Base-by-base conservation (phyloP, 2,797 vertebrate species). In the Propithecus deckenii region DNA sequence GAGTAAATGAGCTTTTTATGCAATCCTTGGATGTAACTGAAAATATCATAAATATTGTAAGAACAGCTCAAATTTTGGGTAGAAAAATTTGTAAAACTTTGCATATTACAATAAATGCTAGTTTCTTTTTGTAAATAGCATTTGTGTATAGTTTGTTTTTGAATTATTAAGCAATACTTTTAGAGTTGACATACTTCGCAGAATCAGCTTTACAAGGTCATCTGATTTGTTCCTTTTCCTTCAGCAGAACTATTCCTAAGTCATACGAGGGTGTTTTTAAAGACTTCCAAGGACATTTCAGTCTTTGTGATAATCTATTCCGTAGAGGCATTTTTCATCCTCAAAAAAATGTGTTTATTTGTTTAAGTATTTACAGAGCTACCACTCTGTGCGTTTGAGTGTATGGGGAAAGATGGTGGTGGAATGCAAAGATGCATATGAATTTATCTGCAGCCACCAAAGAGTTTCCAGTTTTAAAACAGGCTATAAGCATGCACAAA, bases 141-240 rank as follows among this genome's bases (percentile, higher is more conserved):
- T 94, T 94, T 59, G 41, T 85, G 11, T 85, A 38, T 71, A 57
- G 55, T 86, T 83, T 87, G 65, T 55, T 89, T 93, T 95, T 94
- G 52, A 95, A 74, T 92, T 91, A 81, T 89, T 87, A 88, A 59
- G 86, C 59, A 74, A 0, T 74, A 48, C 59, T 96, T 94, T 80
- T 30, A 85, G 50, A 81, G 83, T 91, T 89, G 84, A n/a, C 74
- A 41, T 57, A 61, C 74, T 96, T 97, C 0, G 0, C 20, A 75
- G 84, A 80, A 75, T 46, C 43, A 83, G n/a, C 32, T 89, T 88
- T 92, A 83, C 76, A 93, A 94, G 93, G 94, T 81, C 96, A 95
- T 87, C 55, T 96, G 89, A 52, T 94, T 84, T 87, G 38, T 93
- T 95, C n/a, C 17, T 84, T 95, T 89, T 83, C 28, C 43, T 94